Evolutionary conservation across 2,888 invertebrate species (phyloP), one percentile per base, ranked within the genome.

Genomic region (Rhingia rostrata): DNA sequence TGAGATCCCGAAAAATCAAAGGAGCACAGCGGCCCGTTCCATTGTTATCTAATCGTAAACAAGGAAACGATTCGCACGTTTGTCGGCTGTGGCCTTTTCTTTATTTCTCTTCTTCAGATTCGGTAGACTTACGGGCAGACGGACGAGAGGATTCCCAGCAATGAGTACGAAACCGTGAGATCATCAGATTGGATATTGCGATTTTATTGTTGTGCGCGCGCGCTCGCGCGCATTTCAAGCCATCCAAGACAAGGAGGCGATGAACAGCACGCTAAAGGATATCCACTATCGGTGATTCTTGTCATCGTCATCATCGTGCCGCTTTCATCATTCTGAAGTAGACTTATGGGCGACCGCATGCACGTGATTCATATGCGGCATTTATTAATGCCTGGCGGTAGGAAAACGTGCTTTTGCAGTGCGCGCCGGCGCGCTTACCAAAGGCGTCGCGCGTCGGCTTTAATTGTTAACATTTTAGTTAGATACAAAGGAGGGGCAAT

Each of bases 11-110:
- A n/a, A 54, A 54, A 82, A 74, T 72, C 70, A 82, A 82, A 82
- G 82, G 39, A 70, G 58, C 77, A 70, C 66, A 72, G 66, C 66
- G 56, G 39, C 43, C 54, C 45, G 3, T 6, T 10, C 54, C 33
- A 75, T 75, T 75, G 80, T 84, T 84, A 84, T 84, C 74, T 80
- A 84, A 84, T 80, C 84, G 79, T 75, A 84, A 84, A 80, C 84
- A 84, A 80, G 84, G 74, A 84, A 70, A 80, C 74, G 80, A 80
- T 84, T 84, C 84, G 79, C 79, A 80, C 84, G 84, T 80, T 72
- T 80, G 84, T 84, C 74, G 64, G 72, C 32, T 39, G 35, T 33
- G 53, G 60, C 49, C 51, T 43, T 39, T 47, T 51, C 60, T 58
- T 61, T 74, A 61, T 73, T 33, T 56, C 49, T 47, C 60, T 73